Conservation (phyloP, 1,140 invertebrate genomes). For the Drosophila melanogaster region DNA sequence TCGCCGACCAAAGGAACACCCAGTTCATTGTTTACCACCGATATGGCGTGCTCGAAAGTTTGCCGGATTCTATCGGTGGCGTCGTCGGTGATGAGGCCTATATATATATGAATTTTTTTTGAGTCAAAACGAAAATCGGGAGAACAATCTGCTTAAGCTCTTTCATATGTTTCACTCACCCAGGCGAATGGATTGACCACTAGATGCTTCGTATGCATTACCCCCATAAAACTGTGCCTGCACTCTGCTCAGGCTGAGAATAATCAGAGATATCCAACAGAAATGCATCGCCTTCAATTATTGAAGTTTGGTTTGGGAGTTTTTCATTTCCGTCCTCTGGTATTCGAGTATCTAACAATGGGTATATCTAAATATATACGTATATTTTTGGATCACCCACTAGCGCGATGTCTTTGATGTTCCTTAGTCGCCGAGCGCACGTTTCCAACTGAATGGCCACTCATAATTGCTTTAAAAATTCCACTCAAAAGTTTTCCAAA, state of each 20-base stretch:
- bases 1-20: slow-evolving; percentile 62
- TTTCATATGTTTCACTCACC: slow-evolving; percentile 53
- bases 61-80: slow-evolving; percentile 59
- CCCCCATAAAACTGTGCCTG: slow-evolving; percentile 48
- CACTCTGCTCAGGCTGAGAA: slow-evolving; percentile 33
- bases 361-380: slow-evolving; percentile 39
- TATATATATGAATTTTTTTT: slow-evolving; percentile 15
- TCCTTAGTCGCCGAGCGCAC: slow-evolving; percentile 43
- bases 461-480: slow-evolving; percentile 33
- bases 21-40: slow-evolving; percentile 69
- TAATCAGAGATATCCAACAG: slow-evolving; percentile 19
- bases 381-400: slow-evolving; percentile 54
- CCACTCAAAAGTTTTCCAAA: slow-evolving; percentile 70
- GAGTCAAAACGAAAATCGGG: slow-evolving; percentile 33
- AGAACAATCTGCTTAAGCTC: not conserved
- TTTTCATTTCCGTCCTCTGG: slow-evolving; percentile 5
- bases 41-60: slow-evolving; percentile 76
- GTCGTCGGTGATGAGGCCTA: slow-evolving; percentile 75
- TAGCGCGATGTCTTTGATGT: slow-evolving; percentile 14
- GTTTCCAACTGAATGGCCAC: slow-evolving; percentile 40
- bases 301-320: slow-evolving; percentile 4
- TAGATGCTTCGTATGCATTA: slow-evolving; percentile 25
- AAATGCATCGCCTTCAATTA: slow-evolving; percentile 47
- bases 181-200: slow-evolving; percentile 57
- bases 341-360: slow-evolving; percentile 20